Percentiles rank a stretch among this genome's conserved stretches.
Evolutionary conservation across 2,888 invertebrate species (phyloP).

Genomic region (Ennomos quercinarius): DNA sequence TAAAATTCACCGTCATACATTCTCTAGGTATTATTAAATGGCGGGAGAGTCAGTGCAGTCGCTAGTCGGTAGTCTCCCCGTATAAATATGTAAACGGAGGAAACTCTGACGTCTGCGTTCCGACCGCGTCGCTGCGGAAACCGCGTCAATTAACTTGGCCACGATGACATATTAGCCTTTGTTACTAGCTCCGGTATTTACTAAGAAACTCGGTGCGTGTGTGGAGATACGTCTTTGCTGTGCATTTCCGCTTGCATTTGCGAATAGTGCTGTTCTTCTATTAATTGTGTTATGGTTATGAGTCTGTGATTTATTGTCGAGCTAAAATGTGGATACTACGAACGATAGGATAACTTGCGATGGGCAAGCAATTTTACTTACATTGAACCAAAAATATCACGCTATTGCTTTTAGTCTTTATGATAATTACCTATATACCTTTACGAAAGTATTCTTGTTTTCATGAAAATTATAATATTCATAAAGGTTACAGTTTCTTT

Average conservation of each 20-base stretch:
- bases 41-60: slow-evolving; percentile 41
- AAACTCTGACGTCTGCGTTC: slow-evolving; percentile 80
- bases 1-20: slow-evolving; percentile 41
- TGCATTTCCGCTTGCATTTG: slow-evolving; percentile 41
- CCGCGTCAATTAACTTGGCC: slow-evolving; percentile 83
- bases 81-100: slow-evolving; percentile 81
- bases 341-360: no score
- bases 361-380: no score
- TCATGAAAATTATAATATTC: no score
- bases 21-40: slow-evolving; percentile 38
- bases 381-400: no score
- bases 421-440: no score
- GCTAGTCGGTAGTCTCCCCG: slow-evolving; percentile 49
- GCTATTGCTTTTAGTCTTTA: no score
- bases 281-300: slow-evolving; percentile 12
- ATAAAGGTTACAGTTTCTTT: no score
- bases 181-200: slow-evolving; percentile 69
- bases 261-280: slow-evolving; percentile 25
- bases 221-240: slow-evolving; percentile 38
- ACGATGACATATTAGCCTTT: slow-evolving; percentile 84
- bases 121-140: slow-evolving; percentile 79
- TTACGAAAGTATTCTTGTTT: no score
- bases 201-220: slow-evolving; percentile 60
- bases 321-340: background rate
- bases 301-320: slow-evolving; percentile 11